These are phyloP conservation scores for Whitmania pigra DNA, from an alignment of 1,140 invertebrate species.

Conservation along the genomic window DNA sequence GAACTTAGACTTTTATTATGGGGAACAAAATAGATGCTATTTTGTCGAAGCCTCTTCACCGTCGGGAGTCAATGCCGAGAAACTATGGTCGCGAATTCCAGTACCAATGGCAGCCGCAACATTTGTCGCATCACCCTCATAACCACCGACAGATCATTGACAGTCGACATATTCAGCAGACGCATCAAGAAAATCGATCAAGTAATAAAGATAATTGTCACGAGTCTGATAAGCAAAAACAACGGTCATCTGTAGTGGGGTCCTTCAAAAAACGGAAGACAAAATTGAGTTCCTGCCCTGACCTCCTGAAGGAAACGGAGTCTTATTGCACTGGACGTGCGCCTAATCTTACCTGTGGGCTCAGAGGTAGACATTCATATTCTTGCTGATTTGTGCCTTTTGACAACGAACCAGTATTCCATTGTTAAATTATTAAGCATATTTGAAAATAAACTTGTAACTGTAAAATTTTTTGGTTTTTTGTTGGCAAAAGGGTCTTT, in stretches of 20 bases:
- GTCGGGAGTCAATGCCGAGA: not conserved
- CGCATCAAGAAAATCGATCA: not conserved
- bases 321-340: not conserved
- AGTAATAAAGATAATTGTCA: too few species aligned
- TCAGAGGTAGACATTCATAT: not conserved
- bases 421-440: too few species aligned
- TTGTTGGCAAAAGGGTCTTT: too few species aligned
- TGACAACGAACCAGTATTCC: too few species aligned
- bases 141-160: not conserved
- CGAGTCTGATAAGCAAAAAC: not conserved
- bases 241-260: not conserved
- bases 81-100: not conserved
- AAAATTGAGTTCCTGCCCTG: constrained; percentile 10
- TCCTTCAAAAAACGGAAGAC: not conserved
- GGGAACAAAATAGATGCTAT: constrained; percentile 3
- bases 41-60: not conserved
- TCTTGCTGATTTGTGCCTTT: not conserved
- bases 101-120: not conserved
- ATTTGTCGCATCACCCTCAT: not conserved
- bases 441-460: too few species aligned
- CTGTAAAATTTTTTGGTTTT: too few species aligned
- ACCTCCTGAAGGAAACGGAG: constrained; percentile 1
- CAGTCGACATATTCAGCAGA: not conserved
- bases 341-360: not conserved
- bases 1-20: not conserved